Evolutionary conservation across 2,888 invertebrate genomes (phyloP), one percentile per base, ranked within the genome.

Genomic region (Scaptomyza parva): DNA sequence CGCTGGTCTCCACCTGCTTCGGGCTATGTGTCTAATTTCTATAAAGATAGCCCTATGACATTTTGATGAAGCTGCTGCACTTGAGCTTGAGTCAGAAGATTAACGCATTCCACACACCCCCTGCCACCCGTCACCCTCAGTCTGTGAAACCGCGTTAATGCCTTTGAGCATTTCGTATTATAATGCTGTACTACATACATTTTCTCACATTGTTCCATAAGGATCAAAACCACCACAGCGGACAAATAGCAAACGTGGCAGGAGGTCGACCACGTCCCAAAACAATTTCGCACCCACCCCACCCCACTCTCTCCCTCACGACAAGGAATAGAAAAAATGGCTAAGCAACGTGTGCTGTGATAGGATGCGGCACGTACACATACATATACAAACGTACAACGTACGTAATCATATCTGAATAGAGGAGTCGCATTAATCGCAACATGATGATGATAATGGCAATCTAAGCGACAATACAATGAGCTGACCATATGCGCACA

Each of bases 401-500:
- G 18, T n/a, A 17, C 12, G 17, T 54, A 59, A 55, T 50, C 43
- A 37, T 33, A 55, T 59, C 52, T 43, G 68, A 54, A 60, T 55
- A 39, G 52, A 14, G 47, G 47, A 55, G 54, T 33, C 41, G 51
- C 63, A 78, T 69, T 80, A 79, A 80, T 80, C 78, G 80, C 72
- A 52, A 61, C 81, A 80, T 78, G 78, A 80, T 80, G 84, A 80
- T 75, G 75, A 78, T 79, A 79, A 83, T 83, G 79, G 83, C 80
- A 75, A 79, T 80, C 68, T 77, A 83, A 80, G 72, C 66, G 84
- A 83, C 66, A 80, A 58, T 69, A 77, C 80, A 83, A 83, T 83
- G 80, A 72, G 78, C 64, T 80, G 84, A 78, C 84, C 79, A 79
- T 79, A 83, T 80, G 84, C 76, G 81, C 78, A 80, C 63, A 80